These are phyloP conservation scores for Mythimna ferrago DNA, from an alignment of 2,888 invertebrate genomes.

Conservation along the genomic window DNA sequence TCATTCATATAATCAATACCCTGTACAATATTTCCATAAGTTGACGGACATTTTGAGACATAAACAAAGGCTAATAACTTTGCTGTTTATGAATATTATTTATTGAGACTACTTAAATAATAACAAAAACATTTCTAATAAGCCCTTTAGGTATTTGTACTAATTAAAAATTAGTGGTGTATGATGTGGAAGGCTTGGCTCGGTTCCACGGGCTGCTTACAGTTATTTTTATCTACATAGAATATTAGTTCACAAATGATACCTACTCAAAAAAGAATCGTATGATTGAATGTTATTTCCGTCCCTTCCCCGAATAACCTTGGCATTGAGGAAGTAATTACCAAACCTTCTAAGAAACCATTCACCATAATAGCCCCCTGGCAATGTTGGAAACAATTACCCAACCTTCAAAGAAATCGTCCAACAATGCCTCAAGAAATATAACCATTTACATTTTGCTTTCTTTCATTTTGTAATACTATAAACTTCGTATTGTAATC, in stretches of 20 bases:
- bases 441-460: constrained; percentile 15
- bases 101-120: too few relatives aligned
- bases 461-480: constrained; percentile 9
- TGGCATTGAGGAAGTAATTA: constrained; percentile 32
- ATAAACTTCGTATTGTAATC: constrained; percentile 15
- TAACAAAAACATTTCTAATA: too few relatives aligned
- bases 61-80: too few relatives aligned
- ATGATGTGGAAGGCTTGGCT: constrained; percentile 31
- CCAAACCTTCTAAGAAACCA: constrained; percentile 8
- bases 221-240: constrained; percentile 4
- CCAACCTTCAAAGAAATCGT: constrained; percentile 9
- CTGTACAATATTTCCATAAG: too few relatives aligned
- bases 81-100: too few relatives aligned
- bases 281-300: too few relatives aligned
- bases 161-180: background rate
- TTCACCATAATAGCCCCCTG: constrained; percentile 7
- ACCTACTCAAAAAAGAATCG: too few relatives aligned
- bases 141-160: too few relatives aligned
- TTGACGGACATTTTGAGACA: too few relatives aligned
- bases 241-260: too few relatives aligned
- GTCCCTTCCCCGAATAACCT: constrained; percentile 3
- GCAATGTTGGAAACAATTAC: constrained; percentile 26
- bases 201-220: constrained; percentile 28
- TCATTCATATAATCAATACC: too few relatives aligned
- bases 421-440: background rate